Percentiles rank a stretch among this genome's conserved stretches.
These are phyloP conservation scores for Myoxocephalus aenaeus DNA, from an alignment of 2,797 vertebrate species.

Conservation along the genomic window DNA sequence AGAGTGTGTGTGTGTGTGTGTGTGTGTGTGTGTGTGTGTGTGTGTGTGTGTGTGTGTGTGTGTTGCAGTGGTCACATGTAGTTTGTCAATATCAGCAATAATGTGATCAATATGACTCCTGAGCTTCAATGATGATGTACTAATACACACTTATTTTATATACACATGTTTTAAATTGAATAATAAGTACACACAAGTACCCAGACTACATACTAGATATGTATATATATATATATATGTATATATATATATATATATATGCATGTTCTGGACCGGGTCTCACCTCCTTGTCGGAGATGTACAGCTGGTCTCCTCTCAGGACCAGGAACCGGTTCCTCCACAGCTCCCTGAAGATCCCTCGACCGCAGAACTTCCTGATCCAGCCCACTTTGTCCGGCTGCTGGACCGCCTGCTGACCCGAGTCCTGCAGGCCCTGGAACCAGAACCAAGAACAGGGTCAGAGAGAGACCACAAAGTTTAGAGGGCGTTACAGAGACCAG, in stretches of 20 bases:
- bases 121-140: background rate
- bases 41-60: background rate
- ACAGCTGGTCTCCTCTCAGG: slow-evolving; percentile 92
- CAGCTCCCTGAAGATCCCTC: slow-evolving; percentile 95
- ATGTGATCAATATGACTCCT: slow-evolving; percentile 7
- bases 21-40: too few species aligned
- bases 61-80: too few species aligned
- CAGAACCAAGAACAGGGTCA: background rate
- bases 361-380: slow-evolving; percentile 95
- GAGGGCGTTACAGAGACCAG: background rate
- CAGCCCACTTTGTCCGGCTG: slow-evolving; percentile 94
- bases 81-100: background rate
- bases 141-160: too few species aligned
- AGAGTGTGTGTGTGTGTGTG: too few species aligned
- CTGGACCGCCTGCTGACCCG: slow-evolving; percentile 73
- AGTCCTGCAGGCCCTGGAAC: slow-evolving; percentile 88
- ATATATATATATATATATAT: background rate
- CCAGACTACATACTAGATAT: too few species aligned
- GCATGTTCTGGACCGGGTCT: slow-evolving; percentile 11
- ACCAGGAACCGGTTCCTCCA: slow-evolving; percentile 95
- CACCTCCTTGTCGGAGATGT: slow-evolving; percentile 94
- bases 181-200: too few species aligned
- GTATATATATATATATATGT: background rate
- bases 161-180: too few species aligned
- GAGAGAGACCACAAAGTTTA: background rate